phyloP scores from a whole-genome alignment of 2,113 vertebrate species.

The Rhineura floridana region DNA sequence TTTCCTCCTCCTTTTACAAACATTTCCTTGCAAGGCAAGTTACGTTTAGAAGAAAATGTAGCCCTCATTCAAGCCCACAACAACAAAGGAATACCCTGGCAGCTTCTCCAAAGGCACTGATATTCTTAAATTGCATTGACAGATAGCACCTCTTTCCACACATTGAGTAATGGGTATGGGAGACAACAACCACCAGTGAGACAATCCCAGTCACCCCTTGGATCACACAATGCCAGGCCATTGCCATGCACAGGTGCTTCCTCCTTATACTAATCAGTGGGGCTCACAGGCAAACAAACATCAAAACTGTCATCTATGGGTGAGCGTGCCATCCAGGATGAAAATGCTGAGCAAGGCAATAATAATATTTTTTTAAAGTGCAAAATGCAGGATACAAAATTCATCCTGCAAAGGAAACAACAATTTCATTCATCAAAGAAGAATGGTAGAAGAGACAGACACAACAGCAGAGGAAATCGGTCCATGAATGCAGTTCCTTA shows the following conservation, averaged over 20 bases:
- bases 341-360: slow-evolving; percentile 30
- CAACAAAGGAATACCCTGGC: slow-evolving; percentile 19
- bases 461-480: slow-evolving; percentile 50
- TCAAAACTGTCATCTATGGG: background rate
- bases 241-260: slow-evolving; percentile 61
- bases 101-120: slow-evolving; percentile 42
- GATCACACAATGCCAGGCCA: slow-evolving; percentile 31
- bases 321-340: slow-evolving; percentile 39
- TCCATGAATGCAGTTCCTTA: slow-evolving; percentile 52
- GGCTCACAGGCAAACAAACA: background rate
- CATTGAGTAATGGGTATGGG: background rate
- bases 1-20: background rate
- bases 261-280: slow-evolving; percentile 3
- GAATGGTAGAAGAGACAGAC: slow-evolving; percentile 63
- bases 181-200: background rate
- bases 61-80: background rate
- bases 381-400: slow-evolving; percentile 62
- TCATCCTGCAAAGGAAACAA: slow-evolving; percentile 52
- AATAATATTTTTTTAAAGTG: background rate
- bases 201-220: background rate
- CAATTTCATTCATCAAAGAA: slow-evolving; percentile 60
- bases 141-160: slow-evolving; percentile 51
- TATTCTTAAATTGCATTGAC: slow-evolving; percentile 55
- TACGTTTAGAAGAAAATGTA: background rate
- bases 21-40: slow-evolving; percentile 33